Base-by-base conservation (phyloP, 1,140 invertebrate species). In the Zaprionus lachaisei region DNA sequence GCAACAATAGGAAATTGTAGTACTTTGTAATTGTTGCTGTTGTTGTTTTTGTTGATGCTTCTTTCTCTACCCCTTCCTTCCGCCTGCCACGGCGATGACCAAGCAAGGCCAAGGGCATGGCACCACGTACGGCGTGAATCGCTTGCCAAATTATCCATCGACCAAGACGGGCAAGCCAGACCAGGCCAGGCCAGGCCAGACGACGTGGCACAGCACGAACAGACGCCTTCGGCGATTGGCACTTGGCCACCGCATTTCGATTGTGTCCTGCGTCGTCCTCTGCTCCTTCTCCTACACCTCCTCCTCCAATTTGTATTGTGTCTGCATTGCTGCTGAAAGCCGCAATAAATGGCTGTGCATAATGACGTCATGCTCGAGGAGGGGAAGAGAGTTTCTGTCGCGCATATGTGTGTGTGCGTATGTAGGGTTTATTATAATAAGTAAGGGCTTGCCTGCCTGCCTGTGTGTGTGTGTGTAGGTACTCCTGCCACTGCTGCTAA, bases 31-130 rank as follows among this genome's bases (percentile, higher is more conserved):
- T 56, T 55, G 15, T 31, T 58, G 58, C 34, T 58, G 34, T 17
- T 67, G 20, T 49, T 41, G 68, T 79, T 60, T 15, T 41, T 38
- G 28, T 51, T 62, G 61, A 54, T 57, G 69, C 72, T 58, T 37
- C 31, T 70, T 49, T 26, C 64, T 34, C 54, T 63, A 22, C 60
- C 24, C 26, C 14, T 14, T 31, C 22, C 17, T 28, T 3, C 6
- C 26, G 3, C 28, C 17, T 20, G 5, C 20, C 4, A 2, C 72
- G 60, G 37, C 80, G 41, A 47, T 78, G 86, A 82, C 20, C 71
- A 60, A 26, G 73, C 83, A 89, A 87, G 84, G 84, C 84, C 84
- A 89, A 89, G 84, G 84, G 79, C 84, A 89, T 66, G 63, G 49
- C 66, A 60, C 71, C 61, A 41, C 62, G 47, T 54, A 68, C 24